phyloP scores from a whole-genome alignment of 2,113 vertebrate species.

The Oryctolagus cuniculus region DNA sequence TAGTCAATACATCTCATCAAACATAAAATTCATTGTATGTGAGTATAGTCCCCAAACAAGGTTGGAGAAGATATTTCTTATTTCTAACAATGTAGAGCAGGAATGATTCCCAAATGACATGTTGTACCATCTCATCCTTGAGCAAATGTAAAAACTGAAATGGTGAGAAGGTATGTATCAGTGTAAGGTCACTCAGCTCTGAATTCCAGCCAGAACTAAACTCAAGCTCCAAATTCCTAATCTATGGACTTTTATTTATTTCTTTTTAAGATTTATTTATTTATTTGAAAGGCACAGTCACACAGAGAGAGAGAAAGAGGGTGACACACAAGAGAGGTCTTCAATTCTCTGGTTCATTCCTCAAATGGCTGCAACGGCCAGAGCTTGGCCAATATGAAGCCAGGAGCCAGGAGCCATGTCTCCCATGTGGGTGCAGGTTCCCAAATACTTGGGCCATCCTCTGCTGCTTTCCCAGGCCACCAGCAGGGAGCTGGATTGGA shows the following conservation, averaged over 20 bases:
- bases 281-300: no score
- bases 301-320: no score
- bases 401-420: no score
- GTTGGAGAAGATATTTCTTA: slow-evolving; percentile 18
- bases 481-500: no score
- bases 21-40: slow-evolving; percentile 39
- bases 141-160: slow-evolving; percentile 37
- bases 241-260: not conserved
- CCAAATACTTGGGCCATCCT: no score
- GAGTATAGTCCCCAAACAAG: not conserved
- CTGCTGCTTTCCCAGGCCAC: no score
- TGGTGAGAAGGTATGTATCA: not conserved
- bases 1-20: slow-evolving; percentile 71
- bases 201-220: not conserved
- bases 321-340: no score
- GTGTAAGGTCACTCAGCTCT: not conserved
- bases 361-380: no score
- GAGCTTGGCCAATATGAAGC: no score
- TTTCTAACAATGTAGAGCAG: not conserved
- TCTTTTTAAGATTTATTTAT: no score
- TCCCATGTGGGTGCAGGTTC: no score
- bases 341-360: no score
- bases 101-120: slow-evolving; percentile 10
- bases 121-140: not conserved
- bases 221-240: slow-evolving; percentile 9